Conservation (phyloP, 2,888 invertebrate genomes). For the Smittia sp. region DNA sequence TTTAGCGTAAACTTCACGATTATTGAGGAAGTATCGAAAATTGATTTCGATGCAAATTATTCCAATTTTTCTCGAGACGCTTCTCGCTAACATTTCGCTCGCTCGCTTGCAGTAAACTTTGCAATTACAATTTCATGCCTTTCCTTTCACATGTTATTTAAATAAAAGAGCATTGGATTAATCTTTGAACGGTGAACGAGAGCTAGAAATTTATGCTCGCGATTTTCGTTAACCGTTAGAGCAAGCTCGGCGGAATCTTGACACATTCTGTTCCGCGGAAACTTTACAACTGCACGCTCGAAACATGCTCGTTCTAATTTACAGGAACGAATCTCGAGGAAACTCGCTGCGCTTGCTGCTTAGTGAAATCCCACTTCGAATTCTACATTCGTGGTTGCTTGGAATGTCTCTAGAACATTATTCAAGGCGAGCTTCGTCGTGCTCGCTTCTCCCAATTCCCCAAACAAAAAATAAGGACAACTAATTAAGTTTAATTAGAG, state of each 20-base stretch:
- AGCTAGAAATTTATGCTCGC: conserved; percentile 15
- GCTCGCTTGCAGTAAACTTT: not conserved
- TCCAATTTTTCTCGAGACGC: not conserved
- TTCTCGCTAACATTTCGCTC: not conserved
- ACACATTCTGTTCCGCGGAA: not conserved
- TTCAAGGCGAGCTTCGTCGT: not conserved
- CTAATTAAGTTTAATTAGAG: not conserved
- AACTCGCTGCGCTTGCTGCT: not conserved
- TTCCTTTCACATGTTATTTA: conserved; percentile 9
- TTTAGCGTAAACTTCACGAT: not conserved
- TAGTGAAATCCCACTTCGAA: not conserved
- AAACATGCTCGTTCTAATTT: not conserved
- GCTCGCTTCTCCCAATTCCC: not conserved
- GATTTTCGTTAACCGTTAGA: not conserved
- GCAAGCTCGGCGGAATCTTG: not conserved
- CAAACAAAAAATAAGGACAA: not conserved
- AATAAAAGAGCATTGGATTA: conserved; percentile 19
- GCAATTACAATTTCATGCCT: conserved; percentile 16
- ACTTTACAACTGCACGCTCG: not conserved
- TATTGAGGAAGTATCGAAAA: conserved; percentile 3
- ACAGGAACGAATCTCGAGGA: not conserved
- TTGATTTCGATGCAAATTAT: conserved; percentile 16
- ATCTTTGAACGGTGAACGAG: not conserved
- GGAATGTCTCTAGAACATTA: not conserved
- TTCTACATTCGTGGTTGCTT: not conserved